phyloP scores from a whole-genome alignment of 2,113 vertebrate genomes.

The Protobothrops flavoviridis region DNA sequence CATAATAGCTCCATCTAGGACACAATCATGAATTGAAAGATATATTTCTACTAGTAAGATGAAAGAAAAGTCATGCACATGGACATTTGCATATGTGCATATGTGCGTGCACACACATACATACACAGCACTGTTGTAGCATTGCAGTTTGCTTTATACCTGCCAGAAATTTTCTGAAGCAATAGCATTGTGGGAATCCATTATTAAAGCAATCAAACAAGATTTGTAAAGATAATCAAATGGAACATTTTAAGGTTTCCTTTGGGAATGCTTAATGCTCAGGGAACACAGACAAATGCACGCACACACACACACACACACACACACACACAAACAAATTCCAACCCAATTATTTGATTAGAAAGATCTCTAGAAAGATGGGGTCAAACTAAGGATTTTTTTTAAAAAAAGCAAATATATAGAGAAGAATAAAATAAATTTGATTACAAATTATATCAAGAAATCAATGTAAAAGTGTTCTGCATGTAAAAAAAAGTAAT shows the following conservation, averaged over 20 bases:
- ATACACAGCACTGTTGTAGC: not conserved
- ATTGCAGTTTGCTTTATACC: slow-evolving; percentile 46
- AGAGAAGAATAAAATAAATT: slow-evolving; percentile 56
- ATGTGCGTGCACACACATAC: not conserved
- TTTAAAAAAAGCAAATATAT: slow-evolving; percentile 13
- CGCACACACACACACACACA: not conserved
- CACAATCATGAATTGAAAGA: slow-evolving; percentile 34
- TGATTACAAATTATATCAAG: slow-evolving; percentile 20
- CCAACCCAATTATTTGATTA: slow-evolving; percentile 43
- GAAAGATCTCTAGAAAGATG: not conserved
- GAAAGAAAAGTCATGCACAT: slow-evolving; percentile 22
- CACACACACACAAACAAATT: slow-evolving; percentile 39
- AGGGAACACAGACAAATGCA: not conserved
- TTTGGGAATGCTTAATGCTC: slow-evolving; percentile 38
- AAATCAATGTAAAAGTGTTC: slow-evolving; percentile 29
- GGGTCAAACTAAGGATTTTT: not conserved
- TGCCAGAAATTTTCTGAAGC: slow-evolving; percentile 47
- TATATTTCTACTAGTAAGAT: slow-evolving; percentile 2
- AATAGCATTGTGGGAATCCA: slow-evolving; percentile 48
- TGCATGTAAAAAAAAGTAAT: not conserved
- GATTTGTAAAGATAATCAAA: slow-evolving; percentile 62
- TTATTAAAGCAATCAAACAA: slow-evolving; percentile 61
- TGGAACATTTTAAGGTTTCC: slow-evolving; percentile 51
- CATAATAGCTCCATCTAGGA: slow-evolving; percentile 27
- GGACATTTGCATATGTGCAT: not conserved